Percentiles rank a stretch among this genome's conserved stretches.
Conservation (phyloP, 2,888 invertebrate species). For the Scaptomyza caliginosa region DNA sequence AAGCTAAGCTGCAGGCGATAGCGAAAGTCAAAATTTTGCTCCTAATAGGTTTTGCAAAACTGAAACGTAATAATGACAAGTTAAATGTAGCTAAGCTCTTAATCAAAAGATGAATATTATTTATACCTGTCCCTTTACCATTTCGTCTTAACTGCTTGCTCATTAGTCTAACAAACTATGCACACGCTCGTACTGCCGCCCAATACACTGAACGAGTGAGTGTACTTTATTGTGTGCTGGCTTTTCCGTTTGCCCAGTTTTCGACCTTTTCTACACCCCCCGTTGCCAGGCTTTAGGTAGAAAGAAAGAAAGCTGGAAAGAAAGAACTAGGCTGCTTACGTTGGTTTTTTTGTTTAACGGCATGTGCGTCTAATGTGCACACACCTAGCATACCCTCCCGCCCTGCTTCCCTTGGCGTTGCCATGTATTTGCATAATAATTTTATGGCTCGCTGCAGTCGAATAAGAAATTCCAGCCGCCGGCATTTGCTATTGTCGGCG, state of each 20-base stretch:
- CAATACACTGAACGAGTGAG: not conserved
- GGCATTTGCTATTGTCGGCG: constrained; percentile 58
- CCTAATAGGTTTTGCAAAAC: too few relatives aligned
- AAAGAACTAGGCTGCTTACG: constrained; percentile 6
- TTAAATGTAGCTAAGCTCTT: too few relatives aligned
- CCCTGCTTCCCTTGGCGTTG: not conserved
- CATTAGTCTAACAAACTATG: constrained; percentile 73
- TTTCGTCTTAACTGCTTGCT: constrained; percentile 50
- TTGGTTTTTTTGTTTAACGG: constrained; percentile 52
- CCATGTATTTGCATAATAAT: constrained; percentile 78
- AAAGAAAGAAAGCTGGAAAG: not conserved
- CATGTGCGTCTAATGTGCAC: constrained; percentile 76
- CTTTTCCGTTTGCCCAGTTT: constrained; percentile 40
- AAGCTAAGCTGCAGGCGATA: not conserved
- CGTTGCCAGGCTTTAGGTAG: constrained; percentile 39
- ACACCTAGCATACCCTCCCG: constrained; percentile 26
- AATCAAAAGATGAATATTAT: too few relatives aligned
- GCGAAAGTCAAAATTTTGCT: too few relatives aligned
- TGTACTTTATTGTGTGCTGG: constrained; percentile 42
- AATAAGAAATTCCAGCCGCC: constrained; percentile 62
- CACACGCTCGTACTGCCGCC: constrained; percentile 48
- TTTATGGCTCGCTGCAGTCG: constrained; percentile 76
- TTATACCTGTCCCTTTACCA: not conserved
- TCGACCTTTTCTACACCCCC: constrained; percentile 26
- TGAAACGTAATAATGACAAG: not conserved